Conservation (phyloP, 2,797 vertebrate species). For the Semotilus atromaculatus region DNA sequence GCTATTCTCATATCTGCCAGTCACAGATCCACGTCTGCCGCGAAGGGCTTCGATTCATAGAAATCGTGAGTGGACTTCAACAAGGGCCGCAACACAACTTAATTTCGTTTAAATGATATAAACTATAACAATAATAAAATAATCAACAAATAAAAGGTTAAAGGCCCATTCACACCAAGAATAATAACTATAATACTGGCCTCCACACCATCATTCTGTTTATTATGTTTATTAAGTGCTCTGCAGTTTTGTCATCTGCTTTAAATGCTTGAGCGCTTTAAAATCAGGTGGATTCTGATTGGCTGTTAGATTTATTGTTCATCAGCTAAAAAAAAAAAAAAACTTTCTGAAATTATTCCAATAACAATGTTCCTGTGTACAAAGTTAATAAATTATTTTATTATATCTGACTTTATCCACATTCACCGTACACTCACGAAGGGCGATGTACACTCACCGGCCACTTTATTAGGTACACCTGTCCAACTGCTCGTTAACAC, state of each 20-base stretch:
- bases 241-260: background rate
- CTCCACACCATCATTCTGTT: background rate
- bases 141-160: background rate
- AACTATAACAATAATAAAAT: background rate
- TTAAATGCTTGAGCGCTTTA: background rate
- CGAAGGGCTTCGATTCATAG: background rate
- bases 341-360: background rate
- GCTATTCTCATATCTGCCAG: background rate
- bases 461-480: no score
- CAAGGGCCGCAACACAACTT: background rate
- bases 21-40: background rate
- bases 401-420: background rate
- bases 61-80: background rate
- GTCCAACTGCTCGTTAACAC: no score
- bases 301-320: background rate
- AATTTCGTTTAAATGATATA: background rate
- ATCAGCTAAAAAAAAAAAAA: background rate
- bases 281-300: background rate
- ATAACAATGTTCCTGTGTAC: background rate
- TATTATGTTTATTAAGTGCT: background rate
- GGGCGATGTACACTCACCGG: no score
- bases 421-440: background rate
- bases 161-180: constrained; percentile 6
- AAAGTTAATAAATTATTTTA: background rate
- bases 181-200: background rate